Evolutionary conservation across 1,140 invertebrate genomes (phyloP).

Genomic region (Matsumurasca onukii): DNA sequence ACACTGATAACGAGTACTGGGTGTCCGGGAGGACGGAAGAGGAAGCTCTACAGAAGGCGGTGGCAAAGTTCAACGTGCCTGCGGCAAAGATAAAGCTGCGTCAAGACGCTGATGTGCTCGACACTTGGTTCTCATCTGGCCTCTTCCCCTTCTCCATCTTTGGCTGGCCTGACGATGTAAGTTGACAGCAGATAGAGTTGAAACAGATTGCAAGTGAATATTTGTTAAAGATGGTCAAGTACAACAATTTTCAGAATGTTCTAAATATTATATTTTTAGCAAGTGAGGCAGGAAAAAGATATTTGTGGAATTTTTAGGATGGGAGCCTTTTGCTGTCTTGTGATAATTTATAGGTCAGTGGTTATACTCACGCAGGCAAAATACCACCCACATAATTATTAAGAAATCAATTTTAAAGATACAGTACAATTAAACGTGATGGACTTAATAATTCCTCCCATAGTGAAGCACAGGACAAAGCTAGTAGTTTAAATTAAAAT

Average conservation of each 20-base stretch:
- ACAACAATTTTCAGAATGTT: background rate
- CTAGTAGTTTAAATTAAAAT: too few relatives aligned
- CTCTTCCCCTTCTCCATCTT: constrained; percentile 97
- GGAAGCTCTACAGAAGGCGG: constrained; percentile 85
- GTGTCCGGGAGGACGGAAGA: constrained; percentile 80
- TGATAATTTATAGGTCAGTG: too few relatives aligned
- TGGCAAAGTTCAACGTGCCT: constrained; percentile 71
- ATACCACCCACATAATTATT: too few relatives aligned
- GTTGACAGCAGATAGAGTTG: constrained; percentile 17
- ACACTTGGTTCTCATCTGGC: constrained; percentile 99
- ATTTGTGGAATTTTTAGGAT: constrained; percentile 28
- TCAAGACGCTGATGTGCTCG: constrained; percentile 95
- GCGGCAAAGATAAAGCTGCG: constrained; percentile 65
- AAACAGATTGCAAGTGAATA: background rate
- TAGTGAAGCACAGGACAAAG: too few relatives aligned
- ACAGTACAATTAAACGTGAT: too few relatives aligned
- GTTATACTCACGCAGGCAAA: too few relatives aligned
- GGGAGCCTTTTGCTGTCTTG: too few relatives aligned
- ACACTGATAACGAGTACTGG: constrained; percentile 80
- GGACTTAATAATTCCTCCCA: too few relatives aligned
- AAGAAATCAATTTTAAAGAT: too few relatives aligned
- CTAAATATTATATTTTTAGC: constrained; percentile 18
- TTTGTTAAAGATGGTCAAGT: background rate
- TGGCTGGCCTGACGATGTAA: constrained; percentile 91
- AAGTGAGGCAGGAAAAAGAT: too few relatives aligned